Percentiles rank a stretch among this genome's conserved stretches.
These are phyloP conservation scores for Boulengeromyrus knoepffleri DNA, from an alignment of 2,113 vertebrate genomes.

Conservation along the genomic window DNA sequence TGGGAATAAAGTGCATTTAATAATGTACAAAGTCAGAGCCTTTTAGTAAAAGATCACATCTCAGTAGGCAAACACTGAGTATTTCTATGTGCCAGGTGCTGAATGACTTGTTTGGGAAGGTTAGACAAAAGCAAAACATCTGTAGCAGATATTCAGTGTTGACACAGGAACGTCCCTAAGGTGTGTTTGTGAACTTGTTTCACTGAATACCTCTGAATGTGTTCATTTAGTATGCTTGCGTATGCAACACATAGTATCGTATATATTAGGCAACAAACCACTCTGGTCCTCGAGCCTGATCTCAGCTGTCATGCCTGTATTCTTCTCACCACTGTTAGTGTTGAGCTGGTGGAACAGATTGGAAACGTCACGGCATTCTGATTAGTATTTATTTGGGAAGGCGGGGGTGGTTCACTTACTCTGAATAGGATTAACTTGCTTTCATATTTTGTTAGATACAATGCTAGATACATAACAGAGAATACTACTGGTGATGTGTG, in stretches of 20 bases:
- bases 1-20: not conserved
- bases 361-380: not conserved
- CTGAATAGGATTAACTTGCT: not conserved
- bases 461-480: not conserved
- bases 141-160: not conserved
- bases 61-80: not conserved
- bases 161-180: conserved; percentile 10
- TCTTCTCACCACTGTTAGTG: not conserved
- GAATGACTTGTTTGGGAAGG: not conserved
- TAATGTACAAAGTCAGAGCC: not conserved
- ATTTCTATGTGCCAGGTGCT: not conserved
- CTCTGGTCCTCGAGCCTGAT: not conserved
- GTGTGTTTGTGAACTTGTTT: not conserved
- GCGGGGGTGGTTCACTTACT: not conserved
- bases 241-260: not conserved
- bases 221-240: not conserved
- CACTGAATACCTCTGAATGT: not conserved
- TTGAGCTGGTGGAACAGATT: not conserved
- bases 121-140: not conserved
- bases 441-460: not conserved
- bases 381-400: not conserved
- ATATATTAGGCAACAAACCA: not conserved
- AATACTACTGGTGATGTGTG: not conserved
- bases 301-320: not conserved
- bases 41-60: not conserved